A percentile compares a stretch with the other conserved stretches of the same genome.
phyloP scores from a whole-genome alignment of 2,888 invertebrate genomes.

The Melinaea menophilus region DNA sequence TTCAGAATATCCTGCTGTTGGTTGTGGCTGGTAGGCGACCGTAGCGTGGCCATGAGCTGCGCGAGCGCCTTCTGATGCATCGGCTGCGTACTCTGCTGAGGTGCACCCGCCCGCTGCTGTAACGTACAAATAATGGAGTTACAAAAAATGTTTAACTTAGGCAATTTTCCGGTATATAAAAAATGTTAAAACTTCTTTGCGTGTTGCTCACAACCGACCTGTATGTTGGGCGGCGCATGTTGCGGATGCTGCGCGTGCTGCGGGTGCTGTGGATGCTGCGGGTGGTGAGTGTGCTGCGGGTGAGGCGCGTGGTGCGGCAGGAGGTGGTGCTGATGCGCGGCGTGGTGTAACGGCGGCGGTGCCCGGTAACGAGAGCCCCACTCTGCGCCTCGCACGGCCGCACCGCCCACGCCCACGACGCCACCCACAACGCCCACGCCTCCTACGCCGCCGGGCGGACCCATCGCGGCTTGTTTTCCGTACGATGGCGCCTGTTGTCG shows the following conservation, averaged over 20 bases:
- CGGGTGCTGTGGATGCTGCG: slow-evolving; percentile 39
- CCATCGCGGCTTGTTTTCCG: slow-evolving; percentile 83
- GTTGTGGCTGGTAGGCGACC: slow-evolving; percentile 92
- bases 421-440: slow-evolving; percentile 42
- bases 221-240: slow-evolving; percentile 47
- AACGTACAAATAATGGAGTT: slow-evolving; percentile 12
- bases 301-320: slow-evolving; percentile 65
- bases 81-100: slow-evolving; percentile 64
- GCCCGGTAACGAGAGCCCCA: slow-evolving; percentile 41
- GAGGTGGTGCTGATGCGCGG: slow-evolving; percentile 80
- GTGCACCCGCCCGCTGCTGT: slow-evolving; percentile 49
- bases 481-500: slow-evolving; percentile 92
- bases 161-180: no score
- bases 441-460: slow-evolving; percentile 49
- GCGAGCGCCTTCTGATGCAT: slow-evolving; percentile 83
- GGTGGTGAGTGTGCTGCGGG: slow-evolving; percentile 40
- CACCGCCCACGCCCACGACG: slow-evolving; percentile 46
- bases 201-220: slow-evolving; percentile 4
- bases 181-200: no score
- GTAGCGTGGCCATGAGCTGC: slow-evolving; percentile 92
- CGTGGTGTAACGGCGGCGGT: slow-evolving; percentile 72
- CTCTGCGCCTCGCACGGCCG: slow-evolving; percentile 49
- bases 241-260: slow-evolving; percentile 53
- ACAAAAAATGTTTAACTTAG: no score
- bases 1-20: slow-evolving; percentile 94